A percentile compares a stretch with the other conserved stretches of the same genome.
Evolutionary conservation across 2,888 invertebrate species (phyloP).

Genomic region (Papilio protenor): DNA sequence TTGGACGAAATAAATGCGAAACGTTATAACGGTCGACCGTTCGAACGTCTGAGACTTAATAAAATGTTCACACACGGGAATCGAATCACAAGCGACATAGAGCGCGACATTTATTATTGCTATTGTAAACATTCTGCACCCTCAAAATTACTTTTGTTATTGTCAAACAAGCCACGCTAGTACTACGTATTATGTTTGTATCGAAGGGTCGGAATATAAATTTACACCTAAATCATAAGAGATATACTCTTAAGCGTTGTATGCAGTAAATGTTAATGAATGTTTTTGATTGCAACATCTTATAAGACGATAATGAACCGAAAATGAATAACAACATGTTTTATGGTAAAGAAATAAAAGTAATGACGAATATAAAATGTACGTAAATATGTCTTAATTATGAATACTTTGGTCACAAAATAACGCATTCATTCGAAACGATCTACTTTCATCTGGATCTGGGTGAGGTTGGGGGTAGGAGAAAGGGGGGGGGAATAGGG

Average conservation of each 20-base stretch:
- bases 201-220: neutral
- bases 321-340: neutral
- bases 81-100: conserved; percentile 24
- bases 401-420: conserved; percentile 33
- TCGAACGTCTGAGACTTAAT: conserved; percentile 67
- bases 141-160: conserved; percentile 3
- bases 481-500: neutral
- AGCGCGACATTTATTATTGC: conserved; percentile 1
- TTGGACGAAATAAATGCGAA: conserved; percentile 66
- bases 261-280: too few relatives aligned
- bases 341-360: neutral
- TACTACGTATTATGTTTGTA: neutral
- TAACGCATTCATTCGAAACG: conserved; percentile 23
- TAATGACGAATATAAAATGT: neutral
- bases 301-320: too few relatives aligned
- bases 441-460: neutral
- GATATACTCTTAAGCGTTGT: too few relatives aligned
- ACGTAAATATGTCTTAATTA: conserved; percentile 14
- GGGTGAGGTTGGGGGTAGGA: neutral
- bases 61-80: conserved; percentile 56
- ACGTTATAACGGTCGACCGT: conserved; percentile 65
- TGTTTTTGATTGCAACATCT: too few relatives aligned
- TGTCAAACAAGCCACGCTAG: neutral
- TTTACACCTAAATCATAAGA: too few relatives aligned
- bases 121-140: conserved; percentile 21